phyloP scores from a whole-genome alignment of 1,140 invertebrate genomes.

The Harlomillsia oculata region DNA sequence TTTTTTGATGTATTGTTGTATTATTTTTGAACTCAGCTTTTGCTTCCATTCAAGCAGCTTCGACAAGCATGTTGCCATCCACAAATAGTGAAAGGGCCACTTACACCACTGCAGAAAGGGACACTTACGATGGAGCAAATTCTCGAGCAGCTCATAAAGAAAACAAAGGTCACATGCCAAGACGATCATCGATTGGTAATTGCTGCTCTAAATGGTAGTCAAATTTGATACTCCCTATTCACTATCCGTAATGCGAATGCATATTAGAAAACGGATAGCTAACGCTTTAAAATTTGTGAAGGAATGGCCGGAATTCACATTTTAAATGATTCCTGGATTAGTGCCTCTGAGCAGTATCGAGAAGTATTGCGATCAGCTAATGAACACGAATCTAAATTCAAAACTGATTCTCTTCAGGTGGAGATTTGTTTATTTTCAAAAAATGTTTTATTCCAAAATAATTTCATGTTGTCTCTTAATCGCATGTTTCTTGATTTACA shows the following conservation, averaged over 20 bases:
- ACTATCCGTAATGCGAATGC: too few relatives aligned
- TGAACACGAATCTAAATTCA: slow-evolving; percentile 46
- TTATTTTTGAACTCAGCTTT: slow-evolving; percentile 37
- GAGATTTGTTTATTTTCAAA: too few relatives aligned
- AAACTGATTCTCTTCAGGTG: slow-evolving; percentile 50
- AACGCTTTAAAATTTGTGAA: slow-evolving; percentile 23
- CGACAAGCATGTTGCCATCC: slow-evolving; percentile 65
- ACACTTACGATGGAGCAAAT: slow-evolving; percentile 60
- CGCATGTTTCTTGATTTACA: slow-evolving; percentile 38
- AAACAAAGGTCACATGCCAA: slow-evolving; percentile 54
- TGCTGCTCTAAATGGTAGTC: slow-evolving; percentile 52
- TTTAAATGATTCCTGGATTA: slow-evolving; percentile 45
- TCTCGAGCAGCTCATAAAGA: slow-evolving; percentile 53
- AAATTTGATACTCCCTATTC: too few relatives aligned
- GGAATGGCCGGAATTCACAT: slow-evolving; percentile 53
- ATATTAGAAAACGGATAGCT: too few relatives aligned
- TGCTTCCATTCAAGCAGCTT: slow-evolving; percentile 55
- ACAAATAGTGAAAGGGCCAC: slow-evolving; percentile 51
- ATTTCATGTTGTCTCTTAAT: too few relatives aligned
- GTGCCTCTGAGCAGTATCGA: slow-evolving; percentile 54
- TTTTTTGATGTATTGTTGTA: background rate
- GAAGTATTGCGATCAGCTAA: slow-evolving; percentile 48
- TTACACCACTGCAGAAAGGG: slow-evolving; percentile 47
- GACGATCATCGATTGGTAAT: slow-evolving; percentile 54
- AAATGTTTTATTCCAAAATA: background rate